Evolutionary conservation across 2,888 invertebrate genomes (phyloP), one percentile per base, ranked within the genome.

Genomic region (Andrena minutula): DNA sequence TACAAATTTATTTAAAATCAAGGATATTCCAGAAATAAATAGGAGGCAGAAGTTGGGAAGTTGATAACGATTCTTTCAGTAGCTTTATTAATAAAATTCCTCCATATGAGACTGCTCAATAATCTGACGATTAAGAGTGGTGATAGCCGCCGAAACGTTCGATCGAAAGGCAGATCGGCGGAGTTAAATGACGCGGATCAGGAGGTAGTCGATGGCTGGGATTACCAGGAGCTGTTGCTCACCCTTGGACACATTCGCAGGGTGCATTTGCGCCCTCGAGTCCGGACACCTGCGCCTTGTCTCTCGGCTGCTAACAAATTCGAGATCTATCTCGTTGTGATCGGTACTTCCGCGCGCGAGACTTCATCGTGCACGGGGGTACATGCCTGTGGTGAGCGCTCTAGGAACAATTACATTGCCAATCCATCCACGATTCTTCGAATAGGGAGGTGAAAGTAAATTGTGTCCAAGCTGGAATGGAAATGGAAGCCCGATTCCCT

Each of bases 171-270:
- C 26, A 61, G 68, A 30, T n/a, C 23, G 51, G n/a, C 7, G 58
- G 49, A 69, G 77, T 35, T 69, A 78, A 63, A 79, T 51, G 58
- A 69, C 53, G 69, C 56, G 23, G 78, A 68, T 79, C 53, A 58
- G 60, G 32, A 49, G 47, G 12, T 30, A 63, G 61, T 58, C 69
- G 53, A 47, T 32, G 30, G 10, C 16, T 8, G 30, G 56, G 63
- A 78, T 78, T 79, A 64, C 51, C 32, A 12, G 32, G 16, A 8
- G 20, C 69, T 28, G 47, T 78, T 30, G 51, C 8, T 65, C 63
- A 47, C 35, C 69, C 28, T 78, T 78, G 10, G 78, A 69, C 56
- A 12, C 20, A n/a, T 78, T 78, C 69, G 8, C 41, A 51, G 51
- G 61, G n/a, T 61, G 79, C 47, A 69, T 58, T 78, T 58, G 47